A percentile compares a stretch with the other conserved stretches of the same genome.
Conservation (phyloP, 2,888 invertebrate species). For the Blera fallax region DNA sequence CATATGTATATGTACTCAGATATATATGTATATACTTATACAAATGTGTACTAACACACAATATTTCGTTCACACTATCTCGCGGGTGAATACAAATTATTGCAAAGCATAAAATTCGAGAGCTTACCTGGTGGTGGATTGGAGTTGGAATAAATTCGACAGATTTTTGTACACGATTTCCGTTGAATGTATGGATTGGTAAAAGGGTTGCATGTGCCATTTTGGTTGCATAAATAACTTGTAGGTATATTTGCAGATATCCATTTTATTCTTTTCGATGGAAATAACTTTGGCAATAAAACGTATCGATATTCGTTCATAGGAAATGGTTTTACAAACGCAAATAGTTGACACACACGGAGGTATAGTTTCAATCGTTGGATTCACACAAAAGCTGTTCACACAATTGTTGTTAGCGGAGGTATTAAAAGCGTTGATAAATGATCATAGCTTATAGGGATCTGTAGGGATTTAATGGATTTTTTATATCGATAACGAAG, state of each 20-base stretch:
- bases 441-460: neutral
- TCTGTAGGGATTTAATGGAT: neutral
- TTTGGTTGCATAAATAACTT: conserved; percentile 33
- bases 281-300: conserved; percentile 24
- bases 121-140: conserved; percentile 45
- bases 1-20: neutral
- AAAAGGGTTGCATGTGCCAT: conserved; percentile 6
- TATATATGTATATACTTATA: no score
- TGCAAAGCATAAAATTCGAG: conserved; percentile 13
- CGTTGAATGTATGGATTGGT: conserved; percentile 2
- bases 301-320: conserved; percentile 16
- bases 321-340: conserved; percentile 37
- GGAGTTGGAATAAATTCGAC: conserved; percentile 40
- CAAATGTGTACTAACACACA: neutral
- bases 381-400: conserved; percentile 7
- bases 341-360: neutral
- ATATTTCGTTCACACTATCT: conserved; percentile 32
- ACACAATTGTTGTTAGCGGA: conserved; percentile 7
- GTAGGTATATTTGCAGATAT: neutral
- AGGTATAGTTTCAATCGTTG: neutral
- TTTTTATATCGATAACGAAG: neutral
- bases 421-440: conserved; percentile 21
- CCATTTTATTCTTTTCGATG: neutral
- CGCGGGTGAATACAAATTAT: conserved; percentile 33
- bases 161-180: conserved; percentile 31